These are phyloP conservation scores for Ptychobarbus kaznakovi DNA, from an alignment of 2,797 vertebrate genomes.

Conservation along the genomic window DNA sequence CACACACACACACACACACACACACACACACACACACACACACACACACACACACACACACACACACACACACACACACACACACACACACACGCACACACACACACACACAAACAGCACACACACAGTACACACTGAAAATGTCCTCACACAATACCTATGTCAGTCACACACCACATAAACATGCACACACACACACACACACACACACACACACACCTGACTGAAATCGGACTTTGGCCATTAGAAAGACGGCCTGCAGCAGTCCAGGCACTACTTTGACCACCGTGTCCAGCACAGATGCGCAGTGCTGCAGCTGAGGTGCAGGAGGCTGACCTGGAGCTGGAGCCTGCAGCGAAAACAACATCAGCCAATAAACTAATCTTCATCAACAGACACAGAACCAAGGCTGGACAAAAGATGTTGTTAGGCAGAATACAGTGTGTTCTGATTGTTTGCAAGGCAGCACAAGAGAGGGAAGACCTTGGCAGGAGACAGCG, in stretches of 20 bases:
- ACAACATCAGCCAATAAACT: slow-evolving; percentile 3
- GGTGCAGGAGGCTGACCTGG: slow-evolving; percentile 84
- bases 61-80: slow-evolving; percentile 70
- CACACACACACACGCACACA: slow-evolving; percentile 70
- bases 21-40: slow-evolving; percentile 70
- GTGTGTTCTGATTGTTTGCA: neutral
- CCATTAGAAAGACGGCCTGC: slow-evolving; percentile 87
- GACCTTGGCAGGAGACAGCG: slow-evolving; percentile 90
- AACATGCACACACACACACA: slow-evolving; percentile 81
- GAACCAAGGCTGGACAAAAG: neutral
- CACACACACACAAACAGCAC: too few species aligned
- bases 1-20: slow-evolving; percentile 70
- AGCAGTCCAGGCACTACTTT: slow-evolving; percentile 91
- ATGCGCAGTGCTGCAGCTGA: slow-evolving; percentile 86
- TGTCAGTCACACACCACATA: too few species aligned
- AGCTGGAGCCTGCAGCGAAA: slow-evolving; percentile 79
- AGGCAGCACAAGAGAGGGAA: neutral
- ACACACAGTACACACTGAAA: too few species aligned
- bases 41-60: slow-evolving; percentile 17
- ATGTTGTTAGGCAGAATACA: neutral
- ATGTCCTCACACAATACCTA: too few species aligned
- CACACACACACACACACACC: slow-evolving; percentile 74
- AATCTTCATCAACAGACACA: neutral
- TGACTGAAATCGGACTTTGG: slow-evolving; percentile 92
- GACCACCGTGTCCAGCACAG: slow-evolving; percentile 89